Conservation (phyloP, 2,113 vertebrate genomes). For the Urocitellus parryii region DNA sequence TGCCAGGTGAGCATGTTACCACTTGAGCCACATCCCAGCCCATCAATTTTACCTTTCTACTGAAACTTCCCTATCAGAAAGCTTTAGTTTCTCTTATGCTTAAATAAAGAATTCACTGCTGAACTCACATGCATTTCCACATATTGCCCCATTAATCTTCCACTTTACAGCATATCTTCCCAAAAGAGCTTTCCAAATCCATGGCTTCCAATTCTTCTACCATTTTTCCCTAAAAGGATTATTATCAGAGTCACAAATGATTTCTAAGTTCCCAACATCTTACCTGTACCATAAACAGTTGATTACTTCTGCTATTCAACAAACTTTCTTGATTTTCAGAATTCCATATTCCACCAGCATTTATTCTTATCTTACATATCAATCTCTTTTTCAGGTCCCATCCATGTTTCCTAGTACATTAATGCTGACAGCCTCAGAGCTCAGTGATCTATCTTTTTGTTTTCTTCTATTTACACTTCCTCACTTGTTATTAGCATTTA, state of each 20-base stretch:
- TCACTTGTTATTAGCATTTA: not conserved
- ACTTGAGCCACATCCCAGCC: too few relatives aligned
- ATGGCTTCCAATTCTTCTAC: not conserved
- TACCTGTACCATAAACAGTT: not conserved
- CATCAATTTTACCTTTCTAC: not conserved
- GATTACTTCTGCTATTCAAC: not conserved
- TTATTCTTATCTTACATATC: not conserved
- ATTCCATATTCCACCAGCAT: not conserved
- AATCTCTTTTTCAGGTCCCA: not conserved
- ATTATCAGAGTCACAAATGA: not conserved
- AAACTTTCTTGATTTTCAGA: not conserved
- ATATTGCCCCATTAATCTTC: not conserved
- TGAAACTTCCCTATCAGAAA: not conserved
- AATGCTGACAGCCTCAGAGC: not conserved
- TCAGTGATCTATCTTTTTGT: not conserved
- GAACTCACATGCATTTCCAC: not conserved
- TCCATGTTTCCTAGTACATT: not conserved
- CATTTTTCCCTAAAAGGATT: not conserved
- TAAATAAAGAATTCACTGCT: not conserved
- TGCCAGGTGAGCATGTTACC: too few relatives aligned
- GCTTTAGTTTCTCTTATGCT: not conserved
- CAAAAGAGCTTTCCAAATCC: not conserved
- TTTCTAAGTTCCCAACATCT: not conserved
- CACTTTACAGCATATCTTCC: not conserved
- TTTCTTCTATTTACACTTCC: not conserved